phyloP scores from a whole-genome alignment of 2,113 vertebrate genomes.

The Triplophysa siluroides region DNA sequence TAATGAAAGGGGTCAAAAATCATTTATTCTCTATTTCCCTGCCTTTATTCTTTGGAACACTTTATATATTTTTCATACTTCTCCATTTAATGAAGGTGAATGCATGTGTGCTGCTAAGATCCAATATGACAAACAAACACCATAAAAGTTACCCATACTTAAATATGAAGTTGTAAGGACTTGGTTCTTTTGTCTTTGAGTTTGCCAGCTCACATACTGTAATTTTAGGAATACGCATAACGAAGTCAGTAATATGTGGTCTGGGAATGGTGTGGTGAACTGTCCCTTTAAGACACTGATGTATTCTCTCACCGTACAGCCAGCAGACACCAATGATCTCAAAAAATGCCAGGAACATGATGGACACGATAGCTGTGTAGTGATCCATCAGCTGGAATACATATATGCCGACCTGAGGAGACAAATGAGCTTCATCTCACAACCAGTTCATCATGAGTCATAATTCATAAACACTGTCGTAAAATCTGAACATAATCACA shows the following conservation, averaged over 20 bases:
- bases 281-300: neutral
- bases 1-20: too few relatives aligned
- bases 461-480: neutral
- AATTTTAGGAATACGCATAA: too few relatives aligned
- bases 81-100: neutral
- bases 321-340: constrained; percentile 74
- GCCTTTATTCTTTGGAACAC: too few relatives aligned
- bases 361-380: constrained; percentile 78
- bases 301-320: constrained; percentile 67
- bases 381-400: constrained; percentile 80
- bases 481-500: too few relatives aligned
- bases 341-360: constrained; percentile 77
- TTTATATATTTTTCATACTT: too few relatives aligned
- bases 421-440: neutral
- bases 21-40: too few relatives aligned
- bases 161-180: too few relatives aligned
- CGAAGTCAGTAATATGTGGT: too few relatives aligned
- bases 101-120: neutral
- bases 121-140: too few relatives aligned
- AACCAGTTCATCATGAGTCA: neutral
- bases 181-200: too few relatives aligned
- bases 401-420: constrained; percentile 72
- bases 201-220: neutral
- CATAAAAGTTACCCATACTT: neutral
- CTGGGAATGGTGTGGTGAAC: too few relatives aligned